phyloP scores from a whole-genome alignment of 2,888 invertebrate genomes.

The Latrodectus elegans region DNA sequence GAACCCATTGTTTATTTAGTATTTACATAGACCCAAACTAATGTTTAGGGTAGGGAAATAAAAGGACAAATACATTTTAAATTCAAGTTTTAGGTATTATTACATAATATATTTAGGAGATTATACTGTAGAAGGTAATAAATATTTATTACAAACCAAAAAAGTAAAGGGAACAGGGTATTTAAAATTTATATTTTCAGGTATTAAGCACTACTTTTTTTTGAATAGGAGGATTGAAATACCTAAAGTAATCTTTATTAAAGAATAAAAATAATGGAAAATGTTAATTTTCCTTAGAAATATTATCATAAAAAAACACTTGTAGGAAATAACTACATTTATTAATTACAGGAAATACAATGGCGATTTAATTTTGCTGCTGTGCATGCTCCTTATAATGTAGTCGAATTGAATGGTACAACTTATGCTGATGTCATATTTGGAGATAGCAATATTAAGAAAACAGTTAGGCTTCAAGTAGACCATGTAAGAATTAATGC shows the following conservation, averaged over 20 bases:
- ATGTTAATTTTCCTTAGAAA: not conserved
- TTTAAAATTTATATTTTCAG: no score
- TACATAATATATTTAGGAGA: no score
- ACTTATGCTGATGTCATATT: constrained; percentile 96
- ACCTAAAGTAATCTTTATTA: not conserved
- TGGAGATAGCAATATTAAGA: constrained; percentile 95
- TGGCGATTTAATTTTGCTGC: constrained; percentile 95
- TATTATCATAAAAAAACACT: not conserved
- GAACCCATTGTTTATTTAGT: no score
- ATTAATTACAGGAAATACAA: constrained; percentile 83
- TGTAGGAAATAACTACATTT: not conserved
- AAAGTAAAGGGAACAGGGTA: no score
- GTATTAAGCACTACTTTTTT: not conserved
- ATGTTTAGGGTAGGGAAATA: no score
- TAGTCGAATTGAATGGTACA: constrained; percentile 90
- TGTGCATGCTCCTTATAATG: constrained; percentile 95
- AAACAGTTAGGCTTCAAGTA: constrained; percentile 94
- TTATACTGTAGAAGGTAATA: no score
- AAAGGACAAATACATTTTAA: no score
- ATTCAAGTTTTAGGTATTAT: no score
- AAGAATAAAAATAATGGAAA: not conserved
- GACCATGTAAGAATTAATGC: constrained; percentile 78
- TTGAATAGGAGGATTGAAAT: not conserved
- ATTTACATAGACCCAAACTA: no score
- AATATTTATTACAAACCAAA: no score